Conservation (phyloP, 64 coral and sea anemone genomes). For the Hydrozoanthus tunicans region DNA sequence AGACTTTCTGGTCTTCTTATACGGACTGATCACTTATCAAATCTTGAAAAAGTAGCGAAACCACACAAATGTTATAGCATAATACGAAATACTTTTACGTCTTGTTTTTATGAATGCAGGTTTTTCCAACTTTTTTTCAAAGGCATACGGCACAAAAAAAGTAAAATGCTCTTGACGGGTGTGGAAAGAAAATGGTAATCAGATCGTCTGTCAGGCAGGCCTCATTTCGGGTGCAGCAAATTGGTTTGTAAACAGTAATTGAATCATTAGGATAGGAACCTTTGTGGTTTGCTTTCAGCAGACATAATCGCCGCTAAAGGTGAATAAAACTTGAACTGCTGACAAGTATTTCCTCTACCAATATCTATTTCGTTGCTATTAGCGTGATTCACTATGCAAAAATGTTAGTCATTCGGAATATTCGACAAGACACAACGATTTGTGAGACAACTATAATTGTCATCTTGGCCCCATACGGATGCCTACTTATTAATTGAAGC, state of each 20-base stretch:
- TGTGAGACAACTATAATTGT: not conserved
- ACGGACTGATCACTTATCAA: too few relatives aligned
- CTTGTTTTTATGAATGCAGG: too few relatives aligned
- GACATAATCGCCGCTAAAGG: not conserved
- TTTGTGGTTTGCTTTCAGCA: not conserved
- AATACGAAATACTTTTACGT: too few relatives aligned
- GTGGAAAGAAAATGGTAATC: not conserved
- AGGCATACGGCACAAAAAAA: too few relatives aligned
- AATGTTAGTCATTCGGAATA: not conserved
- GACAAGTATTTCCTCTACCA: not conserved
- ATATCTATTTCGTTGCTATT: not conserved
- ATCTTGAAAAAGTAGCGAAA: too few relatives aligned
- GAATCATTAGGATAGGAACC: not conserved
- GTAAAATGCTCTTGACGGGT: not conserved
- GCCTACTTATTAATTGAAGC: too few relatives aligned
- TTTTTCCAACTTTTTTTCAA: too few relatives aligned
- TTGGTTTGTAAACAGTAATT: not conserved
- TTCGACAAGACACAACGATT: not conserved
- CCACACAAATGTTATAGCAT: too few relatives aligned
- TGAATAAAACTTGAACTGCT: not conserved
- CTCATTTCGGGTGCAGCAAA: not conserved
- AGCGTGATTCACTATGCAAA: not conserved
- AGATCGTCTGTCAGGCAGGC: not conserved
- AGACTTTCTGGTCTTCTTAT: too few relatives aligned
- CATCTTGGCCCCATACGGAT: too few relatives aligned